Percentiles rank a stretch among this genome's conserved stretches.
Evolutionary conservation across 2,113 vertebrate species (phyloP).

Genomic region (Terrapene triunguis): DNA sequence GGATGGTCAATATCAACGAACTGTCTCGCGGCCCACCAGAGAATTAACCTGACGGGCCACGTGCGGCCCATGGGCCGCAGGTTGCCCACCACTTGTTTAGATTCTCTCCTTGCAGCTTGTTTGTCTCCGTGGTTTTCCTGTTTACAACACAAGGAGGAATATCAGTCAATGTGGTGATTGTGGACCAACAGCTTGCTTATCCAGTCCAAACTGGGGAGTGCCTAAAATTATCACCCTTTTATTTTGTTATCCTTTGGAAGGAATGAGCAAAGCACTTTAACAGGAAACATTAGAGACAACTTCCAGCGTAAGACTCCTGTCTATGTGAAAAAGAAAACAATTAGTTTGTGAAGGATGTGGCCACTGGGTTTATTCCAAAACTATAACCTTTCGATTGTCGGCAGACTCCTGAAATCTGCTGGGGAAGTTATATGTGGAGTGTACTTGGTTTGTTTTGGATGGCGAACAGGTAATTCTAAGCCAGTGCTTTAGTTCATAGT

Average conservation of each 20-base stretch:
- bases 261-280: constrained; percentile 17
- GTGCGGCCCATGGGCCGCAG: too few species aligned
- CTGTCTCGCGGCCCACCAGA: too few species aligned
- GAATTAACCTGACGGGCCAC: too few species aligned
- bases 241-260: constrained; percentile 25
- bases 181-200: neutral
- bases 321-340: constrained; percentile 18
- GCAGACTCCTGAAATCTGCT: neutral
- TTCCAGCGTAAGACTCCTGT: constrained; percentile 14
- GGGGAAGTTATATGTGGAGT: neutral
- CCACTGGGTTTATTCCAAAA: constrained; percentile 23
- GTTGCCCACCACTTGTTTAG: too few species aligned
- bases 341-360: constrained; percentile 23
- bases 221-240: constrained; percentile 49
- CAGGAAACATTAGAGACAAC: constrained; percentile 13
- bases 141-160: constrained; percentile 53
- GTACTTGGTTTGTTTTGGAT: constrained; percentile 12
- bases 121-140: constrained; percentile 61
- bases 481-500: neutral
- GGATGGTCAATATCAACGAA: too few species aligned
- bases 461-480: neutral
- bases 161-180: neutral
- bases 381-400: neutral
- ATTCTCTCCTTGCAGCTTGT: neutral
- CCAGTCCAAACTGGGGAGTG: neutral